Percentiles rank a stretch among this genome's conserved stretches.
phyloP scores from a whole-genome alignment of 37 sponge, comb jelly and placozoan species.

The Ianthella basta region DNA sequence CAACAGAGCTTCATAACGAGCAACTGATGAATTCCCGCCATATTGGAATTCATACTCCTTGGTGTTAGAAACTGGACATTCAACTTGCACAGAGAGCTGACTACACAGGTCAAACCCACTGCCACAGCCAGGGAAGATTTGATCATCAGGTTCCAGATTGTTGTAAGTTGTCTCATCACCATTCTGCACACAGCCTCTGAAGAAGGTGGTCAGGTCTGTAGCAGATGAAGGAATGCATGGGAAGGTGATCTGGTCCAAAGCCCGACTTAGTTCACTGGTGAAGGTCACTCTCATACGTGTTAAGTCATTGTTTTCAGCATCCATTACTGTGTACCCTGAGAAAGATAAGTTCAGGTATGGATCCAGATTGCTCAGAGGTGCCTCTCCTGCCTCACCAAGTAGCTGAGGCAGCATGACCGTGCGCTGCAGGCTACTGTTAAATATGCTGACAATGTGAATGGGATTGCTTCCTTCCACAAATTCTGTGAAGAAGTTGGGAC shows the following conservation, averaged over 20 bases:
- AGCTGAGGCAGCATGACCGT: constrained; percentile 50
- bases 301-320: constrained; percentile 56
- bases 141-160: constrained; percentile 44
- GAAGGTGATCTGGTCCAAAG: constrained; percentile 60
- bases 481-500: constrained; percentile 54
- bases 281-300: constrained; percentile 58
- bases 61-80: constrained; percentile 33
- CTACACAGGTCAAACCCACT: constrained; percentile 59
- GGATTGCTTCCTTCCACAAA: constrained; percentile 44
- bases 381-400: constrained; percentile 76
- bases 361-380: constrained; percentile 42
- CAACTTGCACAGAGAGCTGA: constrained; percentile 56
- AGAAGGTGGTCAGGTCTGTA: constrained; percentile 9
- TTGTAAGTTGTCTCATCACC: constrained; percentile 7
- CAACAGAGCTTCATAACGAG: constrained; percentile 52
- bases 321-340: constrained; percentile 67
- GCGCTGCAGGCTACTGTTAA: constrained; percentile 44
- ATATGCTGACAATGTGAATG: constrained; percentile 75
- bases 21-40: constrained; percentile 20
- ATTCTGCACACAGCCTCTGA: constrained; percentile 19
- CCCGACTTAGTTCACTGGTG: neutral
- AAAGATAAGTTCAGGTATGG: constrained; percentile 52
- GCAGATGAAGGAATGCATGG: constrained; percentile 44
- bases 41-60: constrained; percentile 68
- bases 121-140: constrained; percentile 54